Base-by-base conservation (phyloP, 92 coral and sea anemone species). In the Parazoanthus atlanticus region DNA sequence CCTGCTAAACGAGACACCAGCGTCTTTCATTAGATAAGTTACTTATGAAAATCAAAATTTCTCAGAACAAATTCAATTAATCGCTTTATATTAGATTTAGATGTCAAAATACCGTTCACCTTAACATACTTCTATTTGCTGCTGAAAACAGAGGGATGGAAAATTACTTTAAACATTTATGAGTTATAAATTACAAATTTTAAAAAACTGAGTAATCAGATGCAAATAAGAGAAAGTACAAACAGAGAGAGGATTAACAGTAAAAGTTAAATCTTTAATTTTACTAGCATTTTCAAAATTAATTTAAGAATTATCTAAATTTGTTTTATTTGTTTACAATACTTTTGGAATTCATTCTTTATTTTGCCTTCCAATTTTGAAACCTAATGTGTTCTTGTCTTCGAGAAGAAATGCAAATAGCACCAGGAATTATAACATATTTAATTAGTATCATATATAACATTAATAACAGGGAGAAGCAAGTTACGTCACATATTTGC, bases 351-450 rank as follows among this genome's bases (percentile, higher is more conserved):
- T 43, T 78, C 21, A 78, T 31, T 16, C 0, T 78, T n/a, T 78
- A 49, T 29, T 28, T 72, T 2, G 19, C 32, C 38, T 41, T 78
- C 82, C 38, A 78, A 78, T 28, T 19, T 46, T 79, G 41, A 29
- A 79, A 79, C 2, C 36, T 25, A 46, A 84, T 65, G 87, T 69
- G 87, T 84, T 84, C 79, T 84, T 84, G 87, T 84, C 87, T 84
- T 84, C 74, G 29, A 84, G 78, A 84, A 84, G 78, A 69, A 40
- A 84, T 84, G 87, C 87, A 84, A 84, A 84, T 70, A 84, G 87
- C 87, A 84, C 87, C 74, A 38, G 87, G 66, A 84, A 70, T 40
- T 28, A 47, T 25, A 83, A 66, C 19, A 83, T 26, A 65, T 40
- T 43, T 19, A 46, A 34, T 67, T 78, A 78, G 77, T 41, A 84